Percentiles rank a stretch among this genome's conserved stretches.
phyloP scores from a whole-genome alignment of 2,888 invertebrate genomes.

The Bimastos eiseni region DNA sequence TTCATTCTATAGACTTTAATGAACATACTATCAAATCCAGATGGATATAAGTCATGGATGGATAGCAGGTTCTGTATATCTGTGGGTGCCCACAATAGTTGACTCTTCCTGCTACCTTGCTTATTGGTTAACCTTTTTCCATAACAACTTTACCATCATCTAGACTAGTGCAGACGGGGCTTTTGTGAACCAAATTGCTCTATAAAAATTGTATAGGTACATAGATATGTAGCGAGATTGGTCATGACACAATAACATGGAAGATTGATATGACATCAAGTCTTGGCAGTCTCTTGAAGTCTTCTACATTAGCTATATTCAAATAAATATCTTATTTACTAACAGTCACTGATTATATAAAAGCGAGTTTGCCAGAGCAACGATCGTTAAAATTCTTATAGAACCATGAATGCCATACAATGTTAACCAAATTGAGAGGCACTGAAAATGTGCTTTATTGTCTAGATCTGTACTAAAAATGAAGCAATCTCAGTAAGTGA shows the following conservation, averaged over 20 bases:
- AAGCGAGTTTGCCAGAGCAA: background rate
- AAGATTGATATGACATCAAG: background rate
- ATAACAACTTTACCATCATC: no score
- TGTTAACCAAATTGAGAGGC: background rate
- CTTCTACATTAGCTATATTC: background rate
- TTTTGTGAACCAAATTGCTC: no score
- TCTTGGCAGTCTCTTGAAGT: background rate
- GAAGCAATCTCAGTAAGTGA: background rate
- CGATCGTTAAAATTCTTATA: background rate
- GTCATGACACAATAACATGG: background rate
- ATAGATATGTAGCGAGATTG: background rate
- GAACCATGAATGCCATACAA: slow-evolving; percentile 4
- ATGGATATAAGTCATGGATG: no score
- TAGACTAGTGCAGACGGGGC: no score
- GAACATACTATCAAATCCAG: no score
- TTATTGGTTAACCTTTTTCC: no score
- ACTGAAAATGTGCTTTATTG: background rate
- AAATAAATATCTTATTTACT: background rate
- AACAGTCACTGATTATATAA: background rate
- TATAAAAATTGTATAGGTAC: background rate
- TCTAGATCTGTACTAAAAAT: no score
- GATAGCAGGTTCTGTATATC: no score
- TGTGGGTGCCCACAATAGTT: no score
- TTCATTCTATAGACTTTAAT: no score
- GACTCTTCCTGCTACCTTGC: no score